Conservation (phyloP, 2,888 invertebrate species). For the Atherix ibis region DNA sequence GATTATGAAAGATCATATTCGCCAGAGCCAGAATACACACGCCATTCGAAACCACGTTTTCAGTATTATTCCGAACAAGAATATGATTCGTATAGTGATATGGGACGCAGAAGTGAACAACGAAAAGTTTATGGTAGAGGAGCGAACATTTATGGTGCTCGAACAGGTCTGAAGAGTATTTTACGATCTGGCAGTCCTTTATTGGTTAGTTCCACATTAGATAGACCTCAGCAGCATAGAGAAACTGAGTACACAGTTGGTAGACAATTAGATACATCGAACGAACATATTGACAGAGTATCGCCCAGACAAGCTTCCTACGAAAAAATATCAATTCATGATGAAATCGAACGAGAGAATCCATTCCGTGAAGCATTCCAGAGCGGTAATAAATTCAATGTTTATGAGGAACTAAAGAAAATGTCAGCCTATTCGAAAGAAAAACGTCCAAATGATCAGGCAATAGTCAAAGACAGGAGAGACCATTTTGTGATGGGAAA, state of each 20-base stretch:
- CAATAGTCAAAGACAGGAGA: conserved; percentile 12
- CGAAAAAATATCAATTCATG: conserved; percentile 14
- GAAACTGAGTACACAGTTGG: background rate
- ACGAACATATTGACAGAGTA: background rate
- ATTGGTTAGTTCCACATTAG: conserved; percentile 22
- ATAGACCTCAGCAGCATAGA: conserved; percentile 15
- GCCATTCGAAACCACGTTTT: conserved; percentile 15
- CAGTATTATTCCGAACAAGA: conserved; percentile 30
- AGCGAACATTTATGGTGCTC: background rate
- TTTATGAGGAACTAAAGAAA: conserved; percentile 27
- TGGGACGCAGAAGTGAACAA: background rate
- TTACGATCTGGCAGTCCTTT: conserved; percentile 28
- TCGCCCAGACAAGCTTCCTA: conserved; percentile 6
- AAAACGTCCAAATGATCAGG: background rate
- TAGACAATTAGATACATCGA: background rate
- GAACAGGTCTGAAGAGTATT: conserved; percentile 21
- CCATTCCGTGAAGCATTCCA: conserved; percentile 28
- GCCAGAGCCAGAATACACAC: conserved; percentile 16
- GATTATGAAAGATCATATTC: conserved; percentile 24
- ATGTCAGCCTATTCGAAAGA: conserved; percentile 8
- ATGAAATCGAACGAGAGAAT: conserved; percentile 30
- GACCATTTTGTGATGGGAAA: conserved; percentile 22
- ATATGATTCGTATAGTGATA: conserved; percentile 12
- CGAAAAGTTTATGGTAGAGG: background rate
- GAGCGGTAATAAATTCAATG: conserved; percentile 17